Evolutionary conservation across 2,797 vertebrate genomes (phyloP).

Genomic region (Leptatherina wallacei): DNA sequence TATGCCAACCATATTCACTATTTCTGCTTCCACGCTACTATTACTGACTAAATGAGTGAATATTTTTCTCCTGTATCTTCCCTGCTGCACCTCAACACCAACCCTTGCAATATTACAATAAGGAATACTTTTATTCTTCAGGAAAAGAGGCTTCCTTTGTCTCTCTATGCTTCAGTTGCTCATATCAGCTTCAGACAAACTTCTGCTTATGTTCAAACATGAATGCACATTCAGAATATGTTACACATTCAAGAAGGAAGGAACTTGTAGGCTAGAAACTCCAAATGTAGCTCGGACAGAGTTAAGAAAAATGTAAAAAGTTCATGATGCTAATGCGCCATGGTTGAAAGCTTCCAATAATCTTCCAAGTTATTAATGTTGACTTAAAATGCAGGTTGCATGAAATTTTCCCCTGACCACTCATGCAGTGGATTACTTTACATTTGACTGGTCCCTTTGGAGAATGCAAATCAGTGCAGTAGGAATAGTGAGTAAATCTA

Average conservation of each 20-base stretch:
- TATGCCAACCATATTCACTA: neutral
- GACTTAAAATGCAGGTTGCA: conserved; percentile 4
- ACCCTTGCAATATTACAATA: neutral
- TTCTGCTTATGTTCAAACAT: too few species aligned
- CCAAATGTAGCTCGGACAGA: neutral
- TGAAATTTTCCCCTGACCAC: conserved; percentile 1
- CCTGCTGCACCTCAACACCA: neutral
- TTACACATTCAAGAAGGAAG: too few species aligned
- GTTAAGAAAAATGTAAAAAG: too few species aligned
- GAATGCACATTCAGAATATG: too few species aligned
- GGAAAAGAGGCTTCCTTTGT: too few species aligned
- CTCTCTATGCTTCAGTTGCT: too few species aligned
- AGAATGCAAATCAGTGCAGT: neutral
- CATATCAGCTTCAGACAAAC: neutral
- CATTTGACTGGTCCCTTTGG: neutral
- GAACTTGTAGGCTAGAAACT: neutral
- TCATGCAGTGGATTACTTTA: conserved; percentile 14
- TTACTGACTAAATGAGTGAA: neutral
- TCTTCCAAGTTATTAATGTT: conserved; percentile 11
- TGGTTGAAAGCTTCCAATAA: neutral
- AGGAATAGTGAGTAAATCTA: too few species aligned
- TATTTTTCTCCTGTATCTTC: neutral
- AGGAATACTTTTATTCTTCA: neutral
- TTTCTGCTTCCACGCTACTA: neutral
- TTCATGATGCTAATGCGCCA: neutral